Evolutionary conservation across 1,140 invertebrate genomes (phyloP).

Genomic region (Drosophila pruinosa): DNA sequence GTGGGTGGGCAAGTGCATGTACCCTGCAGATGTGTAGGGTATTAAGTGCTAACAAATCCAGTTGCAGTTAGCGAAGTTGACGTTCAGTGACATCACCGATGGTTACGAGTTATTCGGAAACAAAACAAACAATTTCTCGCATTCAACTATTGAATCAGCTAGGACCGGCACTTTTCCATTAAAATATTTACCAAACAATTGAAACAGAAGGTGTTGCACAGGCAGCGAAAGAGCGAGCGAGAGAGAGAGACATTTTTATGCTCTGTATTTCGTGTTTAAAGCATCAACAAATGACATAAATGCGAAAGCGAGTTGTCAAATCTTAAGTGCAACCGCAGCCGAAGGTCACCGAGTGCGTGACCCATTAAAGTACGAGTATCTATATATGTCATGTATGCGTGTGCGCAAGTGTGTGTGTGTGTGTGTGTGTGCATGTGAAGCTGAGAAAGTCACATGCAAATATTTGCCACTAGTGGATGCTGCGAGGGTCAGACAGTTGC

Average conservation of each 20-base stretch:
- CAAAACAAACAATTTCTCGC: conserved; percentile 41
- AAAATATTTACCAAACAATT: conserved; percentile 40
- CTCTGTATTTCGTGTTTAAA: conserved; percentile 12
- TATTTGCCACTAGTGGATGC: neutral
- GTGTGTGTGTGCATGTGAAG: too few species aligned
- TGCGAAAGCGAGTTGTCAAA: neutral
- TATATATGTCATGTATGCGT: neutral
- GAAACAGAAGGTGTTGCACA: conserved; percentile 22
- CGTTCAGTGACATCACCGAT: conserved; percentile 51
- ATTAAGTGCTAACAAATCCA: conserved; percentile 19
- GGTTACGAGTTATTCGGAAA: conserved; percentile 45
- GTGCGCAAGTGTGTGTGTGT: neutral
- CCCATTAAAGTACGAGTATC: neutral
- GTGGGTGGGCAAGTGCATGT: neutral
- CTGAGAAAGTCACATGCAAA: neutral
- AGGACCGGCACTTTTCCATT: conserved; percentile 41
- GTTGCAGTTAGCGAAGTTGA: conserved; percentile 9
- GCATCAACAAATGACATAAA: conserved; percentile 15
- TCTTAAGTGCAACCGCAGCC: neutral
- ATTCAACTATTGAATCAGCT: conserved; percentile 32
- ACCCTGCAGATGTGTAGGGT: neutral
- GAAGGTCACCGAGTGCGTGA: conserved; percentile 24
- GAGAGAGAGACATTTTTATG: neutral
- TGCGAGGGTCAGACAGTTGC: neutral
- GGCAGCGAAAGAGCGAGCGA: neutral